Percentiles rank a stretch among this genome's conserved stretches.
Conservation (phyloP, 1,140 invertebrate genomes). For the Rhizoglyphus robini region DNA sequence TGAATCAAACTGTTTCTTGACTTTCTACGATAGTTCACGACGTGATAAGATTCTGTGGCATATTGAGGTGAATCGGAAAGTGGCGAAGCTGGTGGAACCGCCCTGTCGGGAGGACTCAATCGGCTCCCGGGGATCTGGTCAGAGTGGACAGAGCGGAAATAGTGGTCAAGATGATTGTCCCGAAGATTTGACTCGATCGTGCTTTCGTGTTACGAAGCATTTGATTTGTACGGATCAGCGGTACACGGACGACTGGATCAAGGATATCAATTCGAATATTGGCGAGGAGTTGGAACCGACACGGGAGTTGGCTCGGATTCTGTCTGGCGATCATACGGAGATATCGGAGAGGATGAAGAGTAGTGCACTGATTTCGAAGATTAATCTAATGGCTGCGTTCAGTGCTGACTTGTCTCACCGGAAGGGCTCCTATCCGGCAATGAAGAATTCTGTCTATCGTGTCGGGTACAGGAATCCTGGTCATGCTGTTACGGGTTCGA, state of each 20-base stretch:
- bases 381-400: slow-evolving; percentile 9
- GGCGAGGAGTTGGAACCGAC: not conserved
- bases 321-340: not conserved
- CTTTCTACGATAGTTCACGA: not conserved
- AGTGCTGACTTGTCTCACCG: not conserved
- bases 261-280: slow-evolving; percentile 18
- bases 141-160: not conserved
- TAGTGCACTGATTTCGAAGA: not conserved
- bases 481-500: not conserved
- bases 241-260: slow-evolving; percentile 8
- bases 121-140: too few species aligned
- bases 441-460: not conserved
- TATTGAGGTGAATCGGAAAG: slow-evolving; percentile 10
- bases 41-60: slow-evolving; percentile 11
- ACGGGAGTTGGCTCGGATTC: not conserved
- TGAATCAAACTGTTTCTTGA: not conserved
- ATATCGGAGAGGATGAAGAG: not conserved
- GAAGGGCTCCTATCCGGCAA: not conserved
- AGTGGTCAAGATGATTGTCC: not conserved
- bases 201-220: not conserved
- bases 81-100: not conserved
- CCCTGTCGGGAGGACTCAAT: not conserved
- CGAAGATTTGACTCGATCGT: not conserved
- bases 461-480: not conserved
- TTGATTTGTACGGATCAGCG: not conserved